Conservation (phyloP, 2,113 vertebrate species). For the Scortum barcoo region DNA sequence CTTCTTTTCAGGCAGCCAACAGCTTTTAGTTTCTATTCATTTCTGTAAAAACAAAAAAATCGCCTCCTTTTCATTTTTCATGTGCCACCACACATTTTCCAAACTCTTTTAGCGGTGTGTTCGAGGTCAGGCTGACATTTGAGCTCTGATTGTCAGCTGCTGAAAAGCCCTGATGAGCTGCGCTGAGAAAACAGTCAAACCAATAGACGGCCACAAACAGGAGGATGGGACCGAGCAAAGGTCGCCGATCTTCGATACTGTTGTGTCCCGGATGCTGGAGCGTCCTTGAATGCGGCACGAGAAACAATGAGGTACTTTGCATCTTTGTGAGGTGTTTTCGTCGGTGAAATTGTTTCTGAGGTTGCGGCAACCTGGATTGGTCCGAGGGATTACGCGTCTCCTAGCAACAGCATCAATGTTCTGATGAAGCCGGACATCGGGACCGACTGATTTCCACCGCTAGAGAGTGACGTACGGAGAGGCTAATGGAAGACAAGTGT, state of each 20-base stretch:
- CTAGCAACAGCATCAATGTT: slow-evolving; percentile 59
- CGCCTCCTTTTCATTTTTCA: no score
- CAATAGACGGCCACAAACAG: not conserved
- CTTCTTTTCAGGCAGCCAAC: no score
- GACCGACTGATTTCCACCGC: not conserved
- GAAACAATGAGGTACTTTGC: slow-evolving; percentile 4
- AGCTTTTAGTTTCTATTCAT: no score
- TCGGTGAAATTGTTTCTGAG: not conserved
- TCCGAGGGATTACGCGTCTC: slow-evolving; percentile 36
- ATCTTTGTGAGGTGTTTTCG: slow-evolving; percentile 12
- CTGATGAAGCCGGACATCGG: slow-evolving; percentile 13
- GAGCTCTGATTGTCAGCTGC: not conserved
- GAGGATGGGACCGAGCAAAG: not conserved
- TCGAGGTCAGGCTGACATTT: not conserved
- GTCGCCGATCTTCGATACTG: not conserved
- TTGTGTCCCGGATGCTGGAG: not conserved
- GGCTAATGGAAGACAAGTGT: slow-evolving; percentile 58
- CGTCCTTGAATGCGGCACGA: not conserved
- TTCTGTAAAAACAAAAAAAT: no score
- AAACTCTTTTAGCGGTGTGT: fast-evolving
- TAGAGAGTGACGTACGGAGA: not conserved
- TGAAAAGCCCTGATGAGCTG: not conserved
- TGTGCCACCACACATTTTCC: not conserved
- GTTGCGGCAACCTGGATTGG: not conserved
- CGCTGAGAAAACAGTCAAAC: not conserved